Percentiles rank a stretch among this genome's conserved stretches.
These are phyloP conservation scores for Ictalurus furcatus DNA, from an alignment of 2,113 vertebrate genomes.

Conservation along the genomic window DNA sequence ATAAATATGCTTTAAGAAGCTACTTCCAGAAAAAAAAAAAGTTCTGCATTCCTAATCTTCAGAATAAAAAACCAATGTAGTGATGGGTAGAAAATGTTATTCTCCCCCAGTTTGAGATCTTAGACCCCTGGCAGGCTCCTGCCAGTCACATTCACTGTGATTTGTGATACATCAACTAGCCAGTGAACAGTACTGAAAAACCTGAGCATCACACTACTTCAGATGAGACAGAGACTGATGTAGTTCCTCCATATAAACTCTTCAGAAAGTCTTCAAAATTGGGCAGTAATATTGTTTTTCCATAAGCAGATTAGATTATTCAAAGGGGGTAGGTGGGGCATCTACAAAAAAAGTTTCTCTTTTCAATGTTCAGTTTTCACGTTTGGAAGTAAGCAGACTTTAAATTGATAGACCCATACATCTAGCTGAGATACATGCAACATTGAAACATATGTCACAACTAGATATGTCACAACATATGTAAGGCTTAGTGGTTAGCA, in stretches of 20 bases:
- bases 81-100: neutral
- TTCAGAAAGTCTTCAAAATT: neutral
- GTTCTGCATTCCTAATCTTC: neutral
- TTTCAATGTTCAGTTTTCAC: neutral
- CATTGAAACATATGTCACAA: neutral
- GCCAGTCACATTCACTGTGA: neutral
- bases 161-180: neutral
- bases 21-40: neutral
- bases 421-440: neutral
- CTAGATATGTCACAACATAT: no score
- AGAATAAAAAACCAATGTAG: neutral
- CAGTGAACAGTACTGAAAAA: neutral
- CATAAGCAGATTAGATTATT: neutral
- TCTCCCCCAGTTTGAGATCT: neutral
- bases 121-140: neutral
- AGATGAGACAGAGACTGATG: neutral
- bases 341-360: neutral
- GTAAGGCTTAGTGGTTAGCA: no score
- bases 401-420: neutral
- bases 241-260: neutral
- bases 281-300: neutral
- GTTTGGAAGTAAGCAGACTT: neutral
- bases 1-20: neutral
- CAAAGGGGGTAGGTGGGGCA: neutral
- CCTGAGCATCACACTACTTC: neutral